These are phyloP conservation scores for Agapornis roseicollis DNA, from an alignment of 2,113 vertebrate genomes.

Conservation along the genomic window DNA sequence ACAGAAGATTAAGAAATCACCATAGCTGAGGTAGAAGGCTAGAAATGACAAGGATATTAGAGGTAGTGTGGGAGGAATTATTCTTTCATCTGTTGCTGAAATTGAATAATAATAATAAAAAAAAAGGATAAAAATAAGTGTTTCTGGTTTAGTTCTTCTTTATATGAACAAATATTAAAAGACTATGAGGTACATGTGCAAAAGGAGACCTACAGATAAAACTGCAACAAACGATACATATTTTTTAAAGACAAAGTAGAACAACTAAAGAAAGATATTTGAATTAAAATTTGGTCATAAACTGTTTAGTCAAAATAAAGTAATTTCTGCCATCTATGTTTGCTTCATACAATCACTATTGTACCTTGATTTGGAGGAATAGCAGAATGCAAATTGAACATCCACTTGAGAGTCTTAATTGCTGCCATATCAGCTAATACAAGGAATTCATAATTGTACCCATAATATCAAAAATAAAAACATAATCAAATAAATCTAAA, in stretches of 20 bases:
- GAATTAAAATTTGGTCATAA: not conserved
- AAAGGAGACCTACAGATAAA: not conserved
- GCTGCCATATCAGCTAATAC: not conserved
- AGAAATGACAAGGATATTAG: not conserved
- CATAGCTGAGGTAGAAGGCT: not conserved
- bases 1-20: not conserved
- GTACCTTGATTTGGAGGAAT: not conserved
- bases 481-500: not conserved
- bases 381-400: not conserved
- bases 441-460: not conserved
- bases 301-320: not conserved
- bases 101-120: accelerated
- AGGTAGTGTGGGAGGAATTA: not conserved
- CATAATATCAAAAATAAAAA: not conserved
- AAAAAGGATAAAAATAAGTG: not conserved
- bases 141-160: not conserved
- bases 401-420: not conserved
- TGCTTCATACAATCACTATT: not conserved
- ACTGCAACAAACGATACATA: accelerated
- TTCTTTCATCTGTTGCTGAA: not conserved
- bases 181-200: accelerated
- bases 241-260: not conserved
- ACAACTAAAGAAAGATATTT: not conserved
- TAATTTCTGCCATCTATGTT: not conserved
- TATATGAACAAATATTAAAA: not conserved